Evolutionary conservation across 2,113 vertebrate species (phyloP), one percentile per base, ranked within the genome.

Genomic region (Jaculus jaculus): DNA sequence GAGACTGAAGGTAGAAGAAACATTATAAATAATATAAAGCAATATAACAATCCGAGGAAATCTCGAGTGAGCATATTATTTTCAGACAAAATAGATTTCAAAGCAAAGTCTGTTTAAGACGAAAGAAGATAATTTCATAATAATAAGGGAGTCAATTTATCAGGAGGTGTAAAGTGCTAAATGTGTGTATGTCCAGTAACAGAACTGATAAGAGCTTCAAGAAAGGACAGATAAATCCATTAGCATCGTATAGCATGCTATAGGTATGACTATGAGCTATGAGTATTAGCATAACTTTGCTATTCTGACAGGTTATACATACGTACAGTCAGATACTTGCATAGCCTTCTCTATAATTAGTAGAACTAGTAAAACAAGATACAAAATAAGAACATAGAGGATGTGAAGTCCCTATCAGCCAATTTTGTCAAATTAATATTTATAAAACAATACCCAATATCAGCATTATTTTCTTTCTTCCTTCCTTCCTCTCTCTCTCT

Each of bases 31-130:
- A 78, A 26, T 26, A 42, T 47, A 12, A 51, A 90, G 34, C 37
- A 82, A 75, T 60, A 26, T 16, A 82, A 51, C 23, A 91, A n/a
- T 47, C 17, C 39, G 88, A 75, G 24, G 75, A 87, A 89, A 81
- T 83, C 5, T 63, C 18, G 39, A 87, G 13, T 60, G 47, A 63
- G 7, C 60, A 10, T 73, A 26, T 80, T 85, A 51, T 95, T 83
- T 71, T 84, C 21, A 92, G 39, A 81, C 28, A 90, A 81, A 73
- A 23, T 78, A 7, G 78, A 65, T 82, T 87, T 73, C n/a, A 81
- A n/a, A 90, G 17, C 65, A 92, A 81, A 81, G 51, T n/a, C 7
- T 66, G 58, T 80, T 89, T 18, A 90, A 2, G 12, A 7, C 28
- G 30, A 73, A 84, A 92, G 23, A 83, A 68, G 61, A 63, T 47